These are phyloP conservation scores for Tetraneura akinire DNA, from an alignment of 1,140 invertebrate genomes.

Conservation along the genomic window DNA sequence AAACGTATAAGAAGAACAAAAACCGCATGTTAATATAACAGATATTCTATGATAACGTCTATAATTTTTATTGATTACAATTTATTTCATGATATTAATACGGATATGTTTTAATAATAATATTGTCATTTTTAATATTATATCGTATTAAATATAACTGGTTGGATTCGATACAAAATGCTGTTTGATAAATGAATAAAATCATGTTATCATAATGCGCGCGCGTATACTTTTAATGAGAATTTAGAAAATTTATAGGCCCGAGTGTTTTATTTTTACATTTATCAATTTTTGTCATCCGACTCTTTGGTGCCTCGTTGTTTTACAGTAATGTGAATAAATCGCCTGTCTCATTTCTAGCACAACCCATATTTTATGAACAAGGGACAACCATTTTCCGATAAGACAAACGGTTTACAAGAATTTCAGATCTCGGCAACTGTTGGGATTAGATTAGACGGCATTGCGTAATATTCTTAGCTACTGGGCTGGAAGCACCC, in stretches of 20 bases:
- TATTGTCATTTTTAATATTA: too few species aligned
- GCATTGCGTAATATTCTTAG: conserved; percentile 30
- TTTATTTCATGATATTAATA: too few species aligned
- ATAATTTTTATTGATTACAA: too few species aligned
- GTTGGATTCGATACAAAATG: not conserved
- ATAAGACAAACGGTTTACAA: conserved; percentile 45
- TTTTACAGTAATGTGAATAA: conserved; percentile 36
- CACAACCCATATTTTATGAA: conserved; percentile 29
- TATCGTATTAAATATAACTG: not conserved
- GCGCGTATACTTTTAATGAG: not conserved
- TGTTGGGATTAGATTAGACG: conserved; percentile 43
- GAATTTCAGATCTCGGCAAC: conserved; percentile 34
- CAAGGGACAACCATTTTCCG: conserved; percentile 41
- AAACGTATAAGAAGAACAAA: too few species aligned
- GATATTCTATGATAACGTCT: too few species aligned
- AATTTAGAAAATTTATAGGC: not conserved
- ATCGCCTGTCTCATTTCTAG: conserved; percentile 5
- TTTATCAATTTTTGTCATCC: conserved; percentile 34
- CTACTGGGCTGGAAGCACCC: conserved; percentile 43
- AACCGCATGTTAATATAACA: too few species aligned
- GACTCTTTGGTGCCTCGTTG: conserved; percentile 28
- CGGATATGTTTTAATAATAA: too few species aligned
- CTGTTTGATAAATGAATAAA: not conserved
- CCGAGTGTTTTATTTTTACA: not conserved
- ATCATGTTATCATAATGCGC: too few species aligned